Evolutionary conservation across 2,797 vertebrate species (phyloP).

Genomic region (Cuculus canorus): DNA sequence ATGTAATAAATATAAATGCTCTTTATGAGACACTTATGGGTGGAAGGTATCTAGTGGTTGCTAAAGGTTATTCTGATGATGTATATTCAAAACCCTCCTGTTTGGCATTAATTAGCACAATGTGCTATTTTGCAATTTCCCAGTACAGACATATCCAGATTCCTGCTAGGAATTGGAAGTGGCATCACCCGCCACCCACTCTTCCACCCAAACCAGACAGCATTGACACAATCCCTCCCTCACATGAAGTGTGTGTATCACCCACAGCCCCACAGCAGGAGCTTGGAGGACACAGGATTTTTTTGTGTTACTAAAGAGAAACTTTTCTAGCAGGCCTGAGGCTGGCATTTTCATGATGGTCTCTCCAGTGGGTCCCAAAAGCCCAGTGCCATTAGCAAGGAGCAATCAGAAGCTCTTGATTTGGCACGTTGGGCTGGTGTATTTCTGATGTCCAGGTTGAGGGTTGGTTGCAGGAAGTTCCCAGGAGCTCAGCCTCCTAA

Average conservation of each 20-base stretch:
- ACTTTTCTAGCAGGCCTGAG: background rate
- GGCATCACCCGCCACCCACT: constrained; percentile 12
- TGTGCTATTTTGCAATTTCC: constrained; percentile 62
- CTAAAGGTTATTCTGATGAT: constrained; percentile 38
- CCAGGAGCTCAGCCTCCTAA: background rate
- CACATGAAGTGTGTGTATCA: background rate
- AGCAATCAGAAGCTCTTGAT: background rate
- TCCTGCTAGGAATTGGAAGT: constrained; percentile 50
- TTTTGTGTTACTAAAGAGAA: background rate
- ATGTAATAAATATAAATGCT: constrained; percentile 1
- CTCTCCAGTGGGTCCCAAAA: background rate
- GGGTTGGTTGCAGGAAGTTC: background rate
- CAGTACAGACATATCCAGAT: constrained; percentile 48
- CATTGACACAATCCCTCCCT: background rate
- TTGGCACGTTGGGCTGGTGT: background rate
- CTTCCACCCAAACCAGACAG: constrained; percentile 30
- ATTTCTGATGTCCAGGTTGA: background rate
- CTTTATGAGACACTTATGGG: constrained; percentile 13
- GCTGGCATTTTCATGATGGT: background rate
- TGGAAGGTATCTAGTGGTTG: constrained; percentile 30
- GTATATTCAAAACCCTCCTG: constrained; percentile 31
- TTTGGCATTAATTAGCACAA: constrained; percentile 60
- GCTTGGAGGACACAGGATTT: background rate
- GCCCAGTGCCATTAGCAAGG: background rate
- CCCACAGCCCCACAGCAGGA: background rate